These are phyloP conservation scores for Platycnemis pennipes DNA, from an alignment of 2,888 invertebrate species.

Conservation along the genomic window DNA sequence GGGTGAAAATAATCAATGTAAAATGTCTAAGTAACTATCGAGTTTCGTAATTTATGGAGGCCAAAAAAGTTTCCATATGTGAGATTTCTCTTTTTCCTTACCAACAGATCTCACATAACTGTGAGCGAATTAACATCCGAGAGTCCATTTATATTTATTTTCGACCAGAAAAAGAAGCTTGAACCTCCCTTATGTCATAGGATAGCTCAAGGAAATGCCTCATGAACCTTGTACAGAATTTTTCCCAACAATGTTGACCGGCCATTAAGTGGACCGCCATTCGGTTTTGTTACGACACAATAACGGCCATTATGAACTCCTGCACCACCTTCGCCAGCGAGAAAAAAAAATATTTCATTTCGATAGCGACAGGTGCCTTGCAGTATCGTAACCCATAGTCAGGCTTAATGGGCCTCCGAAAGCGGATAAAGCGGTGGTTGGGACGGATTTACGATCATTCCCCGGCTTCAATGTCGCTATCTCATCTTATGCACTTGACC, in stretches of 20 bases:
- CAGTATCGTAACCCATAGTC: not conserved
- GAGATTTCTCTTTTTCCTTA: too few relatives aligned
- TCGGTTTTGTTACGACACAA: not conserved
- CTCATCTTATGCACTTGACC: not conserved
- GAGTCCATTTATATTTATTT: not conserved
- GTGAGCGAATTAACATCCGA: not conserved
- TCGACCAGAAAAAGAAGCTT: not conserved
- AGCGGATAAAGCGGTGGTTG: not conserved
- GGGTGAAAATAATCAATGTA: too few relatives aligned
- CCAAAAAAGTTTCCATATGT: too few relatives aligned
- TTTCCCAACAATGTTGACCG: not conserved
- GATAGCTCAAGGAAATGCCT: not conserved
- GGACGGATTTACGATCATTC: not conserved
- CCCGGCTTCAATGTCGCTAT: not conserved
- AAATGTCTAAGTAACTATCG: too few relatives aligned
- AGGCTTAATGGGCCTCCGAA: not conserved
- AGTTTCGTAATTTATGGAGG: too few relatives aligned
- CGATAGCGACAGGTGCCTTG: constrained; percentile 21
- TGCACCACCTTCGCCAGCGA: not conserved
- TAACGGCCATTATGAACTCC: not conserved
- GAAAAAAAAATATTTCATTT: not conserved
- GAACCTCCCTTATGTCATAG: too few relatives aligned
- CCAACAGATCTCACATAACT: too few relatives aligned
- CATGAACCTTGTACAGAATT: not conserved
- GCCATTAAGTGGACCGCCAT: not conserved